Evolutionary conservation across 1,140 invertebrate genomes (phyloP).

Genomic region (Riptortus pedestris): DNA sequence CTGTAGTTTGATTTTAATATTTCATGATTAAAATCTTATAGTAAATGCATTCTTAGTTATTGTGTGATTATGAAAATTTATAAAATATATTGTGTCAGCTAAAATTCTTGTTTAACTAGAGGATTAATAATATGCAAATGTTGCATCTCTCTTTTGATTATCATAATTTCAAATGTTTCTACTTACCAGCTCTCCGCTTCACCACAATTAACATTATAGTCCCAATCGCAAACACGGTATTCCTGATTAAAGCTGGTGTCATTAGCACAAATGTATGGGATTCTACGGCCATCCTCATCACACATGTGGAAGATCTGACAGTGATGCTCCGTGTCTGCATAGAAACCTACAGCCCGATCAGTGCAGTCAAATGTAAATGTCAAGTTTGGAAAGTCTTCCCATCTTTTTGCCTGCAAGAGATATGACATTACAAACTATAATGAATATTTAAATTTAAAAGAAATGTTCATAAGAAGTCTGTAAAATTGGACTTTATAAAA

Average conservation of each 20-base stretch:
- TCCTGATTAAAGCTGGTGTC: slow-evolving; percentile 51
- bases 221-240: slow-evolving; percentile 51
- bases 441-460: neutral
- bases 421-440: neutral
- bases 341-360: slow-evolving; percentile 47
- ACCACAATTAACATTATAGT: slow-evolving; percentile 47
- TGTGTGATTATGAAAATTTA: no score
- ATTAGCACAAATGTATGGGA: slow-evolving; percentile 50
- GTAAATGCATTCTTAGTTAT: no score
- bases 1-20: no score
- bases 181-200: slow-evolving; percentile 42
- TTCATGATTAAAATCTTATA: no score
- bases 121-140: no score
- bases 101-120: no score
- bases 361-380: slow-evolving; percentile 50
- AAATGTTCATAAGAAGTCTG: neutral
- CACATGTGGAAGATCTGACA: slow-evolving; percentile 57
- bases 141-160: no score
- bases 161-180: no score
- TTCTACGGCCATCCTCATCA: slow-evolving; percentile 48
- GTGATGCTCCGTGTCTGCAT: slow-evolving; percentile 50
- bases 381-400: slow-evolving; percentile 50
- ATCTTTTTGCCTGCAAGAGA: slow-evolving; percentile 39
- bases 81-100: no score
- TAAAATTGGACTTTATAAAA: neutral